phyloP scores from a whole-genome alignment of 2,888 invertebrate genomes.

The Nomada goodeniana region DNA sequence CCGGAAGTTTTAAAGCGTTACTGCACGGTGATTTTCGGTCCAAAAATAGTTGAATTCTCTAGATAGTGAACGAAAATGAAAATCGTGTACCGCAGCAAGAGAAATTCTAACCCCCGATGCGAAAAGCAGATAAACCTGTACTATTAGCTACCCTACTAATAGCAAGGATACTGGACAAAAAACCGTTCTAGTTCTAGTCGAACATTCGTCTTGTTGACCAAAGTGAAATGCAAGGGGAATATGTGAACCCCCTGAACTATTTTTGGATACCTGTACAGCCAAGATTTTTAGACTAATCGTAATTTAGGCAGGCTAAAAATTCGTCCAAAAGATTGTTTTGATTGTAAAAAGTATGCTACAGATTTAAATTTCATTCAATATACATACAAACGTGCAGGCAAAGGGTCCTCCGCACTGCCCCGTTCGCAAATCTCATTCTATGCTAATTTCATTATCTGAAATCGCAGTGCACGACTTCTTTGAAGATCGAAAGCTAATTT shows the following conservation, averaged over 20 bases:
- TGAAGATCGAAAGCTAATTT: constrained; percentile 30
- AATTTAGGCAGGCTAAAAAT: too few species aligned
- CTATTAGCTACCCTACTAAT: constrained; percentile 22
- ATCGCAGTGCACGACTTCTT: constrained; percentile 26
- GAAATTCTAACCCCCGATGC: constrained; percentile 23
- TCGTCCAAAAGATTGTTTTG: background rate
- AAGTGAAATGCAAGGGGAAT: too few species aligned
- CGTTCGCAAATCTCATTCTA: constrained; percentile 37
- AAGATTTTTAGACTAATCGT: too few species aligned
- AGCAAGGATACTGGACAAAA: constrained; percentile 14
- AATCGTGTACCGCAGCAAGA: constrained; percentile 25
- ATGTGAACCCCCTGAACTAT: too few species aligned
- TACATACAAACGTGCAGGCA: background rate
- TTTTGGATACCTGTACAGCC: too few species aligned
- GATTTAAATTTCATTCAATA: background rate
- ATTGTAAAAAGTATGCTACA: too few species aligned
- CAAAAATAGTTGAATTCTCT: constrained; percentile 8
- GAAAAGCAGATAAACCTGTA: constrained; percentile 26
- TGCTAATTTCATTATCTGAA: constrained; percentile 43
- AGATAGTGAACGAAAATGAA: constrained; percentile 39
- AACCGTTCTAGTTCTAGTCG: background rate
- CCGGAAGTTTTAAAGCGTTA: background rate
- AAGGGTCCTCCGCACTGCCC: background rate
- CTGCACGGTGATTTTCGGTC: background rate
- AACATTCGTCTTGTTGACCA: background rate